Evolutionary conservation across 2,797 vertebrate species (phyloP), one percentile per base, ranked within the genome.

Genomic region (Sphaeramia orbicularis): DNA sequence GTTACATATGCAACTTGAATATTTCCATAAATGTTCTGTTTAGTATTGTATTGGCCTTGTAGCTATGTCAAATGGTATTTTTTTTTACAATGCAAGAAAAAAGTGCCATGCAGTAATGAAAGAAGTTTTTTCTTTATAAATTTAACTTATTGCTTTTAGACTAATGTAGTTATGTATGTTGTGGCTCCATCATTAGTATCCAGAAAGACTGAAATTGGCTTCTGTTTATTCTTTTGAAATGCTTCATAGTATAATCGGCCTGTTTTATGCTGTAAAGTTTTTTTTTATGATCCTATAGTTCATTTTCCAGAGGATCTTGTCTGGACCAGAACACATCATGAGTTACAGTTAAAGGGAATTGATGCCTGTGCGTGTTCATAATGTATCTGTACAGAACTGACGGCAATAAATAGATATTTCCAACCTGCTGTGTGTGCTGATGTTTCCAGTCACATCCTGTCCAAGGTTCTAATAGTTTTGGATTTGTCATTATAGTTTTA

Each of bases 321-420:
- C 1, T 4, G 13, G 24, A 19, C 8, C 12, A 11, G 14, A 47
- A 42, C 18, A 4, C 9, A 14, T 49, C 21, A 37, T 18, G 42
- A 55, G 24, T 24, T 12, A 16, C 41, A 37, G 27, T 37, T 9
- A 74, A 86, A 86, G 78, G 84, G 84, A 88, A 56, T 37, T 30
- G 5, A 27, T 63, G 40, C 43, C 16, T 52, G 0, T 62, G 58
- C 38, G 36, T 60, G 0, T 66, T 40, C 11, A 59, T 10, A 2
- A 21, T 64, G 30, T 55, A 10, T 55, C 14, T 50, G 52, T 67
- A 9, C 6, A 50, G 8, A 53, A 4, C 3, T 59, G 30, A 40
- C 49, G 48, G 75, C 10, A 81, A 78, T 78, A 84, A 85, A 80
- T 16, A 5, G 13, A 67, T 43, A 3, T 7, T 51, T 55, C 3